A percentile compares a stretch with the other conserved stretches of the same genome.
These are phyloP conservation scores for Zootoca vivipara DNA, from an alignment of 2,113 vertebrate genomes.

Conservation along the genomic window DNA sequence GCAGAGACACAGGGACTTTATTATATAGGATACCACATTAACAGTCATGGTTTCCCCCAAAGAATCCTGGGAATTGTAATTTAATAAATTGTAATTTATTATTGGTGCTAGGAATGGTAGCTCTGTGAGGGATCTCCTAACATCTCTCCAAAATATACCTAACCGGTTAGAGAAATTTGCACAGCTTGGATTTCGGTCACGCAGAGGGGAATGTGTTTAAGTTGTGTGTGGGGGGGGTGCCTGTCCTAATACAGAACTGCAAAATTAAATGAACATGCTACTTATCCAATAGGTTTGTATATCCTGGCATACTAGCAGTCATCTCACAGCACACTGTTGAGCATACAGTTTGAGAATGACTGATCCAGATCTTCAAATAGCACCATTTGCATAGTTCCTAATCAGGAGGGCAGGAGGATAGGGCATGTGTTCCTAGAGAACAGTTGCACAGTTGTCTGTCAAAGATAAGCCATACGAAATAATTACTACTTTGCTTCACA, in stretches of 20 bases:
- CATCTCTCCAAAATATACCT: neutral
- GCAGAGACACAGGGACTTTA: too few species aligned
- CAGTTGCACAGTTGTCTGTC: neutral
- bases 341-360: neutral
- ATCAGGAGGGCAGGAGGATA: neutral
- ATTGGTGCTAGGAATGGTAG: too few species aligned
- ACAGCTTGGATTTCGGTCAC: neutral
- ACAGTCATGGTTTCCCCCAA: too few species aligned
- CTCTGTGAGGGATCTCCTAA: too few species aligned
- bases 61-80: too few species aligned
- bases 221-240: too few species aligned
- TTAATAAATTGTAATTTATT: too few species aligned
- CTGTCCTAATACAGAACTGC: neutral
- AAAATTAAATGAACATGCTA: neutral
- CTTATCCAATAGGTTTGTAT: neutral
- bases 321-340: neutral
- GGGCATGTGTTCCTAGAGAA: neutral
- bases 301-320: neutral
- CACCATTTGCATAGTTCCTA: neutral
- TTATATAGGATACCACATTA: too few species aligned
- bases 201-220: too few species aligned
- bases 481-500: slow-evolving; percentile 11
- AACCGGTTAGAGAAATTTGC: slow-evolving; percentile 7
- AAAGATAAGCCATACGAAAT: neutral
- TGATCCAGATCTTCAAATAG: neutral